Base-by-base conservation (phyloP, 2,797 vertebrate genomes). In the Parauchenoglanis punctatus region DNA sequence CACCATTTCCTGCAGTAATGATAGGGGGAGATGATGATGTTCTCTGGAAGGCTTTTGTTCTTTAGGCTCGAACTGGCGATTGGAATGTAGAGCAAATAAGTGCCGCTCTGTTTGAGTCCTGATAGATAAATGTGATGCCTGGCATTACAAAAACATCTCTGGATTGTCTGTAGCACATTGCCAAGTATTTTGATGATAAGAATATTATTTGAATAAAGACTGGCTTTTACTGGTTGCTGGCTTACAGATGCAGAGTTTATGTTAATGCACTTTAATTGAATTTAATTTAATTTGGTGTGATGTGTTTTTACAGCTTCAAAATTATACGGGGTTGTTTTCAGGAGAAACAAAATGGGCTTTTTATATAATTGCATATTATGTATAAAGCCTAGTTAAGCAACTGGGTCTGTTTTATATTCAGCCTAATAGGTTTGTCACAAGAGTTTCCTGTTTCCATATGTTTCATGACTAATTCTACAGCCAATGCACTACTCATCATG, bases 31-130 rank as follows among this genome's bases (percentile, higher is more conserved):
- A 46, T 40, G 46, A 17, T 10, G 44, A 77, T 31, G n/a, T 73
- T 88, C 52, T 85, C 4, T 6, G 40, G 80, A 23, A 58, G 54
- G 28, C 31, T 18, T 35, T 28, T 52, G 44, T 52, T 28, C 25
- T 77, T 77, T 18, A 77, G 49, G 10, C 54, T 75, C 3, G 17
- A 76, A 54, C 56, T 25, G 40, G 52, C 76, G 87, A 49, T 31
- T 83, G 72, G 73, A 83, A 68, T 67, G 58, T 65, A 56, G 75
- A 59, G 59, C 28, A 88, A 59, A 87, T 44, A 54, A 87, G 82
- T 28, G 70, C 58, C 40, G 17, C 12, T 40, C 80, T 83, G 25
- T 65, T 56, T 56, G 4, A 44, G 80, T 65, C 40, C 78, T 61
- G 56, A 61, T 12, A 73, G 78, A 35, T 87, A 73, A 75, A 54